Conservation (phyloP, 2,113 vertebrate genomes). For the Pseudolaguvia tuberculata region DNA sequence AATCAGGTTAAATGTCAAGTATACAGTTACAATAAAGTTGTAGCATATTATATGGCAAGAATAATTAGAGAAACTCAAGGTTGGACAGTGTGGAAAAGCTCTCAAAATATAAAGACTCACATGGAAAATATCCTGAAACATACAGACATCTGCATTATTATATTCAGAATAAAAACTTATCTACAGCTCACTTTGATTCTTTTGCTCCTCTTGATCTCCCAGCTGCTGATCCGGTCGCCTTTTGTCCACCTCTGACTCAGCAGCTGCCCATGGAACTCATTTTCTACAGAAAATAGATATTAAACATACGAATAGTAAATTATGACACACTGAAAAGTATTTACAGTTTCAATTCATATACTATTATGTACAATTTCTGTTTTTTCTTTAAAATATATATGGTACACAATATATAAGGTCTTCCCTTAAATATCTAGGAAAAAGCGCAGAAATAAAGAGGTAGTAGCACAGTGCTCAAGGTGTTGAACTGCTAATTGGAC, state of each 20-base stretch:
- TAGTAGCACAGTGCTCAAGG: no score
- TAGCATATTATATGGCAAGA: not conserved
- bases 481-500: no score
- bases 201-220: slow-evolving; percentile 65
- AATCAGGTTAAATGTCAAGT: not conserved
- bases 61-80: slow-evolving; percentile 20
- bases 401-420: no score
- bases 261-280: slow-evolving; percentile 85
- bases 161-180: not conserved
- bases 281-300: slow-evolving; percentile 63
- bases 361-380: not conserved
- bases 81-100: slow-evolving; percentile 11
- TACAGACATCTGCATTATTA: slow-evolving; percentile 2
- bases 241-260: slow-evolving; percentile 81
- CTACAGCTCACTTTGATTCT: slow-evolving; percentile 73
- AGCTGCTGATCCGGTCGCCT: slow-evolving; percentile 75
- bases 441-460: no score
- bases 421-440: not conserved
- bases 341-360: no score
- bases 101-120: not conserved
- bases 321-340: not conserved
- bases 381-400: no score
- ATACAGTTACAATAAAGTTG: not conserved
- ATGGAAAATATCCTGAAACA: not conserved
- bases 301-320: not conserved